Evolutionary conservation across 1,140 invertebrate species (phyloP).

Genomic region (Drosophila athabasca): DNA sequence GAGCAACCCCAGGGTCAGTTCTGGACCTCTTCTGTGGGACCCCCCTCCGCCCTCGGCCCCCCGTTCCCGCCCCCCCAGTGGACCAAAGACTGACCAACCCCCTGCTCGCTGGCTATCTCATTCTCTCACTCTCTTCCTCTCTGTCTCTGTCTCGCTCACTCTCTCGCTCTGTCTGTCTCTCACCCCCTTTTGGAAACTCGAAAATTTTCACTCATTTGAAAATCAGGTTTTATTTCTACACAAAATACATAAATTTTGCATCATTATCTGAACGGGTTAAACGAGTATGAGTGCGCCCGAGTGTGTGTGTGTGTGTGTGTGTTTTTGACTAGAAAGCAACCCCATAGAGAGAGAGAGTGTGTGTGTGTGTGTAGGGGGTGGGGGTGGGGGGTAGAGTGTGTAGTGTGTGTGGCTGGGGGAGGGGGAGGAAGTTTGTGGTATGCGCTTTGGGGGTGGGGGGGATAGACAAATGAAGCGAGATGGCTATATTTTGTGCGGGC

Average conservation of each 20-base stretch:
- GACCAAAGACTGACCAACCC: conserved; percentile 17
- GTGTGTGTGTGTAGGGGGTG: background rate
- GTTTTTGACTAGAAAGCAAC: conserved; percentile 22
- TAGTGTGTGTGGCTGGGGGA: background rate
- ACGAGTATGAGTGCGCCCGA: conserved; percentile 10
- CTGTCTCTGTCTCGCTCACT: background rate
- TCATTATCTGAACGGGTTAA: conserved; percentile 71
- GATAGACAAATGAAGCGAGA: conserved; percentile 67
- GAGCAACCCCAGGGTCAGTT: conserved; percentile 25
- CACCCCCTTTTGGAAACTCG: conserved; percentile 19
- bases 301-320: background rate
- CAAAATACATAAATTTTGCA: conserved; percentile 83
- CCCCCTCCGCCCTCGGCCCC: no score
- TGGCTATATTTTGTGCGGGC: conserved; percentile 60
- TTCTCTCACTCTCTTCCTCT: background rate
- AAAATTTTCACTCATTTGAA: conserved; percentile 71
- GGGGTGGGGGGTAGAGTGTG: background rate
- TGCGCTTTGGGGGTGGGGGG: conserved; percentile 10
- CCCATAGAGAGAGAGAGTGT: conserved; percentile 8
- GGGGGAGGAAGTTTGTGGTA: background rate
- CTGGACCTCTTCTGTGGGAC: no score
- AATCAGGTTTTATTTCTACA: conserved; percentile 83
- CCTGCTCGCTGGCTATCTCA: no score
- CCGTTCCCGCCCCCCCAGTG: background rate
- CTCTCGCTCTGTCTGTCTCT: background rate